Evolutionary conservation across 2,113 vertebrate genomes (phyloP).

Genomic region (Myxocyprinus asiaticus): DNA sequence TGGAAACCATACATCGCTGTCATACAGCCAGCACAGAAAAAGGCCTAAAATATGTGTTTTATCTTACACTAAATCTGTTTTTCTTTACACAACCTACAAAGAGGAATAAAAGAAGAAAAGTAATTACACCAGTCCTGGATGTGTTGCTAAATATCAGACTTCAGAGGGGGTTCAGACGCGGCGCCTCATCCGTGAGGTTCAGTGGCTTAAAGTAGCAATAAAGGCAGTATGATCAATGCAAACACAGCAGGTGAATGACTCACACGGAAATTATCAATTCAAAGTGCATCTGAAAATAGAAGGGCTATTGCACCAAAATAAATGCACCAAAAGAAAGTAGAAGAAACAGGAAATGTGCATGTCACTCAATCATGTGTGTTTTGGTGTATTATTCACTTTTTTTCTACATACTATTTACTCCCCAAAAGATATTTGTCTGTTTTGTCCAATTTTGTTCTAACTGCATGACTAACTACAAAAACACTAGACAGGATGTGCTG

Average conservation of each 20-base stretch:
- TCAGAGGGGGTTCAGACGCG: background rate
- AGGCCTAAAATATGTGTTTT: background rate
- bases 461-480: conserved; percentile 11
- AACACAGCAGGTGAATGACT: conserved; percentile 31
- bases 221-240: conserved; percentile 35
- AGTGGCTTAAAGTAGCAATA: conserved; percentile 17
- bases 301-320: background rate
- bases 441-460: conserved; percentile 24
- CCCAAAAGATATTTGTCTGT: conserved; percentile 42
- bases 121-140: conserved; percentile 18
- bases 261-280: conserved; percentile 22
- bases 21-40: background rate
- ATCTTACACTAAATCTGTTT: conserved; percentile 9
- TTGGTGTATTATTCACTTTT: conserved; percentile 41
- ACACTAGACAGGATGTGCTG: background rate
- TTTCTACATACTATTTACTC: conserved; percentile 41
- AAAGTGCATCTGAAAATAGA: conserved; percentile 47
- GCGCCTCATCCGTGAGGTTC: conserved; percentile 21
- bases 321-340: background rate
- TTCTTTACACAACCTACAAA: background rate
- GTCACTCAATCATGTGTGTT: conserved; percentile 22
- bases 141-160: conserved; percentile 27
- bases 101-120: conserved; percentile 18
- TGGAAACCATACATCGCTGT: conserved; percentile 31
- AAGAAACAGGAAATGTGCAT: no score